Evolutionary conservation across 2,888 invertebrate species (phyloP).

Genomic region (Ernsta delagoae): DNA sequence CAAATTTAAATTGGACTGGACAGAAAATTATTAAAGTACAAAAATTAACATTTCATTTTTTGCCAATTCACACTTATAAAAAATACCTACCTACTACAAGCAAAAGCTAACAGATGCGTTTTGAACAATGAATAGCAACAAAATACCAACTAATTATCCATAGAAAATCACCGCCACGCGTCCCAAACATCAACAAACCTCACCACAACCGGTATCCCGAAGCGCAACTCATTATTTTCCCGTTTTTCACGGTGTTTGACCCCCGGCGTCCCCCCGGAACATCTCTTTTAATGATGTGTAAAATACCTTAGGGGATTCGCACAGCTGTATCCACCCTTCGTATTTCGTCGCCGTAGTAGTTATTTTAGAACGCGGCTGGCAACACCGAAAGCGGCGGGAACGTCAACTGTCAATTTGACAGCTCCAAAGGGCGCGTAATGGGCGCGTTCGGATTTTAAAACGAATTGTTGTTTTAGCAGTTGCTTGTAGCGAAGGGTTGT

Average conservation of each 20-base stretch:
- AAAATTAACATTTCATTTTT: no score
- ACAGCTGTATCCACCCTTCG: conserved; percentile 47
- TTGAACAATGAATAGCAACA: background rate
- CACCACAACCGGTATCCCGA: conserved; percentile 41
- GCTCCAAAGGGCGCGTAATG: conserved; percentile 64
- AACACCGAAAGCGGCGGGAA: conserved; percentile 48
- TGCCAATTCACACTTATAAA: no score
- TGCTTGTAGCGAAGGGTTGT: conserved; percentile 41
- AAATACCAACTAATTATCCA: conserved; percentile 40
- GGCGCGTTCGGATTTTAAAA: conserved; percentile 67
- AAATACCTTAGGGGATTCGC: conserved; percentile 57
- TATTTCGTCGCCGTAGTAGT: conserved; percentile 37
- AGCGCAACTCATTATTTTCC: conserved; percentile 64
- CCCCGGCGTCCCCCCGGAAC: conserved; percentile 51
- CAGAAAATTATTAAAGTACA: no score
- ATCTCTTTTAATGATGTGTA: conserved; percentile 72
- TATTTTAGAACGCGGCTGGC: conserved; percentile 43
- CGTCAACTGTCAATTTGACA: conserved; percentile 77
- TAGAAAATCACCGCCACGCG: conserved; percentile 41
- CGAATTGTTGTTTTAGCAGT: conserved; percentile 67
- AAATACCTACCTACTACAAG: no score
- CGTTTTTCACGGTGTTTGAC: conserved; percentile 74
- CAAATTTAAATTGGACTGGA: no score
- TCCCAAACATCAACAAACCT: conserved; percentile 42
- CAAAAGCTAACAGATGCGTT: conserved; percentile 19